These are phyloP conservation scores for Rhinella marina DNA, from an alignment of 2,797 vertebrate species.

Conservation along the genomic window DNA sequence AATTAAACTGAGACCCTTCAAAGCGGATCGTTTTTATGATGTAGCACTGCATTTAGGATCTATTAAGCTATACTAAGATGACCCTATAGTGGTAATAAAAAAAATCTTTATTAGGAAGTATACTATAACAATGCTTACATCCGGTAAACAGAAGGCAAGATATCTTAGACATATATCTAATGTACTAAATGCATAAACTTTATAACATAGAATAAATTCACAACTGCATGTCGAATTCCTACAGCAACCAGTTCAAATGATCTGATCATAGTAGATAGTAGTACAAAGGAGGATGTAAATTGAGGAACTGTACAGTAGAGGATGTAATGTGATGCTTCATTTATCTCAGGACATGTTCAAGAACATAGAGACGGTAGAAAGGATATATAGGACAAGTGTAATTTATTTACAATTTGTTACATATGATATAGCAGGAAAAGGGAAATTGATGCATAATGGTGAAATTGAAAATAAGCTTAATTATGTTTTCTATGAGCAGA, in stretches of 20 bases:
- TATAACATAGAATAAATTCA: background rate
- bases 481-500: background rate
- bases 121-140: background rate
- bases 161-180: background rate
- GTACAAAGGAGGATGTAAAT: slow-evolving; percentile 23
- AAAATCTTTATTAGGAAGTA: background rate
- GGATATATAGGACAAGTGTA: slow-evolving; percentile 17
- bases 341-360: slow-evolving; percentile 21
- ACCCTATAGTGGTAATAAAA: background rate
- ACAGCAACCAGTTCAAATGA: slow-evolving; percentile 16
- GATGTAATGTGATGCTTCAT: slow-evolving; percentile 27
- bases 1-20: background rate
- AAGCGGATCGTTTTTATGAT: background rate
- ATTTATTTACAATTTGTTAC: slow-evolving; percentile 30
- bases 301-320: slow-evolving; percentile 11
- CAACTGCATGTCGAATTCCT: slow-evolving; percentile 17
- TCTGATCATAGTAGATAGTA: slow-evolving; percentile 18
- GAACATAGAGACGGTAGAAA: slow-evolving; percentile 16
- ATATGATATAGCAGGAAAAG: background rate
- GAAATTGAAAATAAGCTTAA: background rate
- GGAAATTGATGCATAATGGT: background rate
- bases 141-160: background rate
- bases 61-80: background rate
- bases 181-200: background rate
- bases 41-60: background rate